Conservation (phyloP, 2,113 vertebrate genomes). For the Colius striatus region DNA sequence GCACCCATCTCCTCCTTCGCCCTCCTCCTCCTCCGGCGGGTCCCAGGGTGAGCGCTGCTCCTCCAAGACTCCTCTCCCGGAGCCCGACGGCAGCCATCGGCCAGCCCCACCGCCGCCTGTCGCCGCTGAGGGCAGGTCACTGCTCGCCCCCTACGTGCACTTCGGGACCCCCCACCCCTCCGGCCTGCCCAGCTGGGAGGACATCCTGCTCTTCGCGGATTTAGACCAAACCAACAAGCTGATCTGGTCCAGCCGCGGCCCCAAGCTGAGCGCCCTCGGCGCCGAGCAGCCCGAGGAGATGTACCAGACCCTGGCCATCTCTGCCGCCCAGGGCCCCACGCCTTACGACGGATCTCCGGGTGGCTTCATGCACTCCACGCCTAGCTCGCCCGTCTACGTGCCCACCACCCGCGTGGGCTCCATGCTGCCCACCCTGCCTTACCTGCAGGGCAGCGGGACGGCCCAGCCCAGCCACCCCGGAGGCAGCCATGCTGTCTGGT, state of each 20-base stretch:
- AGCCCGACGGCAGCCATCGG: conserved; percentile 59
- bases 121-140: conserved; percentile 54
- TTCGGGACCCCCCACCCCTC: conserved; percentile 79
- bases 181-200: conserved; percentile 84
- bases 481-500: conserved; percentile 83
- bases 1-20: conserved; percentile 73
- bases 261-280: conserved; percentile 85
- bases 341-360: conserved; percentile 89
- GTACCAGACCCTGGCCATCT: conserved; percentile 95
- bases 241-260: conserved; percentile 86
- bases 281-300: conserved; percentile 86
- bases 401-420: conserved; percentile 92
- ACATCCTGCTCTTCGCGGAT: conserved; percentile 92
- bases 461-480: conserved; percentile 86
- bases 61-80: conserved; percentile 61
- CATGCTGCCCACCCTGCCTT: conserved; percentile 92
- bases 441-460: conserved; percentile 84
- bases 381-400: conserved; percentile 93
- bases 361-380: conserved; percentile 91
- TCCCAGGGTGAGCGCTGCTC: conserved; percentile 65
- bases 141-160: conserved; percentile 78
- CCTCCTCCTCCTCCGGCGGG: conserved; percentile 69
- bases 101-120: conserved; percentile 27
- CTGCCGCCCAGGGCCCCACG: conserved; percentile 85
- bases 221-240: conserved; percentile 92